Conservation (phyloP, 23 tunicate genomes). For the Diplosoma virens region DNA sequence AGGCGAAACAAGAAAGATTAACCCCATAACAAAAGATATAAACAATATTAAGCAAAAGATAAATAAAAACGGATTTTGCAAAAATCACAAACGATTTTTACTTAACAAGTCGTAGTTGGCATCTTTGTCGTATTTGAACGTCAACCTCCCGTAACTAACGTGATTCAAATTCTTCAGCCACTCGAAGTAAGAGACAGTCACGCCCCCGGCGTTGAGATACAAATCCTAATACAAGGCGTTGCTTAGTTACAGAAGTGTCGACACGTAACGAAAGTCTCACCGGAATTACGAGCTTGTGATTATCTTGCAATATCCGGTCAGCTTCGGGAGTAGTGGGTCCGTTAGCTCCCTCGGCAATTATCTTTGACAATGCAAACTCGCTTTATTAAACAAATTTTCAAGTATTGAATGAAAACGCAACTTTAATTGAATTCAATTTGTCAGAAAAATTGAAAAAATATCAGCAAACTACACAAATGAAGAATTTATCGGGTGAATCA, state of each 20-base stretch:
- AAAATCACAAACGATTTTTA: neutral
- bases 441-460: neutral
- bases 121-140: slow-evolving; percentile 86
- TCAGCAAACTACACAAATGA: too few relatives aligned
- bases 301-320: slow-evolving; percentile 72
- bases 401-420: neutral
- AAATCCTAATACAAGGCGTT: slow-evolving; percentile 47
- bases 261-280: slow-evolving; percentile 17
- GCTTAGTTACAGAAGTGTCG: neutral
- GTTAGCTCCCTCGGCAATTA: slow-evolving; percentile 96
- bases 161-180: slow-evolving; percentile 98
- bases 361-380: slow-evolving; percentile 37
- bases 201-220: slow-evolving; percentile 98
- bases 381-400: neutral
- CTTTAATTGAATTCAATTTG: neutral
- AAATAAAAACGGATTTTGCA: too few relatives aligned
- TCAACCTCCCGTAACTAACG: slow-evolving; percentile 91
- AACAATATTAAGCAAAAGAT: neutral
- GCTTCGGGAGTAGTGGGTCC: slow-evolving; percentile 98
- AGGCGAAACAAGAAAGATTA: too few relatives aligned
- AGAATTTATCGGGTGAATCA: too few relatives aligned
- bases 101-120: slow-evolving; percentile 88
- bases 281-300: slow-evolving; percentile 77
- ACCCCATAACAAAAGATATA: too few relatives aligned
- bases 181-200: slow-evolving; percentile 98